phyloP scores from a whole-genome alignment of 2,888 invertebrate genomes.

The Argyra leucocephala region DNA sequence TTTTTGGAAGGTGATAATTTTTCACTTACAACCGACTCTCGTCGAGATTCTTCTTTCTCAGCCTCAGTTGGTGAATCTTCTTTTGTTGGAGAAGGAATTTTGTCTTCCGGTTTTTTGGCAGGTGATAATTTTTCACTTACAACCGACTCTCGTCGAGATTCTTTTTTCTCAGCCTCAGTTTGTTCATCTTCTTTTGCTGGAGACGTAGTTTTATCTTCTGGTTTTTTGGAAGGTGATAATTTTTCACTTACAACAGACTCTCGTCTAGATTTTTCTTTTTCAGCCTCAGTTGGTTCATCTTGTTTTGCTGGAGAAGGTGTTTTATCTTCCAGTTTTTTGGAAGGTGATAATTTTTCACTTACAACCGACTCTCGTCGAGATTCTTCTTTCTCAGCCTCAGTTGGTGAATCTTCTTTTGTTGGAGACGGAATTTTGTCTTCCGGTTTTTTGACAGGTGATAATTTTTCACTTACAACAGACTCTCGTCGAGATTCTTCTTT shows the following conservation, averaged over 20 bases:
- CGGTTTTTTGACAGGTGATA: conserved; percentile 9
- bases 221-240: conserved; percentile 10
- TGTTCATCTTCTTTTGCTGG: conserved; percentile 24
- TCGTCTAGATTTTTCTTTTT: not conserved
- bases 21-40: conserved; percentile 14
- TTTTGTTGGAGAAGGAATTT: conserved; percentile 24
- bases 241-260: conserved; percentile 14
- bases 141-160: conserved; percentile 14
- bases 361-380: conserved; percentile 20
- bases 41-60: conserved; percentile 12
- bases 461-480: conserved; percentile 2
- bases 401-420: conserved; percentile 17
- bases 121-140: conserved; percentile 15
- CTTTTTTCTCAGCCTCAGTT: conserved; percentile 14
- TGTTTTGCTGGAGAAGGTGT: conserved; percentile 8
- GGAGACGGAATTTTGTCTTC: conserved; percentile 21
- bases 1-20: conserved; percentile 18
- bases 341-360: not conserved
- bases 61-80: conserved; percentile 18
- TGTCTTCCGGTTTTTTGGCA: conserved; percentile 17
- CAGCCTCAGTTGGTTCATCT: conserved; percentile 13
- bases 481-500: conserved; percentile 22
- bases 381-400: conserved; percentile 16
- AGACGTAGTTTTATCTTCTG: not conserved
- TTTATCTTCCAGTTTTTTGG: not conserved